Evolutionary conservation across 2,797 vertebrate species (phyloP).

Genomic region (Chromis chromis): DNA sequence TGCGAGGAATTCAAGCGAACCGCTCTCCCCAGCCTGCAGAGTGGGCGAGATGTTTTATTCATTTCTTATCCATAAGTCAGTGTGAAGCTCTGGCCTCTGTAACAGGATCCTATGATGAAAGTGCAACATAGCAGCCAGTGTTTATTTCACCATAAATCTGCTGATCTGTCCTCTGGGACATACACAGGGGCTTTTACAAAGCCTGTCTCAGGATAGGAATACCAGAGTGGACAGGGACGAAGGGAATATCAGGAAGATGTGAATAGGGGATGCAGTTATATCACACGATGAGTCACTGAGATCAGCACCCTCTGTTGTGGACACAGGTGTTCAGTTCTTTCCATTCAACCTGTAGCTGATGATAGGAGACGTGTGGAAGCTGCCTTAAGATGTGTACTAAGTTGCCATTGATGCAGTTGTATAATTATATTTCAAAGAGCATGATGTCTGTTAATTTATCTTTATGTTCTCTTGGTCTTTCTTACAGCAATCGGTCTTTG

Average conservation of each 20-base stretch:
- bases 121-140: slow-evolving; percentile 52
- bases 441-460: background rate
- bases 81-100: slow-evolving; percentile 51
- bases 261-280: slow-evolving; percentile 33
- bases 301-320: slow-evolving; percentile 33
- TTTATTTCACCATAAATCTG: slow-evolving; percentile 69
- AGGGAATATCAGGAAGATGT: slow-evolving; percentile 50
- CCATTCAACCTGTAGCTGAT: slow-evolving; percentile 18
- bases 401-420: background rate
- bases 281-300: slow-evolving; percentile 49
- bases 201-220: slow-evolving; percentile 54
- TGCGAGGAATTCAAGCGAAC: slow-evolving; percentile 70
- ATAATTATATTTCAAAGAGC: background rate
- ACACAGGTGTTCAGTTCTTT: slow-evolving; percentile 34
- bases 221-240: slow-evolving; percentile 55
- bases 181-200: slow-evolving; percentile 62
- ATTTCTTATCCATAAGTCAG: slow-evolving; percentile 75
- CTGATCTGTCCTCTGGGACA: slow-evolving; percentile 71
- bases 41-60: slow-evolving; percentile 76
- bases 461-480: slow-evolving; percentile 41
- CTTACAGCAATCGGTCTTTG: slow-evolving; percentile 84
- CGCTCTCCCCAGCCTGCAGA: slow-evolving; percentile 47
- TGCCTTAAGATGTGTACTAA: background rate
- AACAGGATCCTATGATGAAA: slow-evolving; percentile 65
- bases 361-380: slow-evolving; percentile 8